Evolutionary conservation across 2,797 vertebrate genomes (phyloP).

Genomic region (Tachyglossus aculeatus): DNA sequence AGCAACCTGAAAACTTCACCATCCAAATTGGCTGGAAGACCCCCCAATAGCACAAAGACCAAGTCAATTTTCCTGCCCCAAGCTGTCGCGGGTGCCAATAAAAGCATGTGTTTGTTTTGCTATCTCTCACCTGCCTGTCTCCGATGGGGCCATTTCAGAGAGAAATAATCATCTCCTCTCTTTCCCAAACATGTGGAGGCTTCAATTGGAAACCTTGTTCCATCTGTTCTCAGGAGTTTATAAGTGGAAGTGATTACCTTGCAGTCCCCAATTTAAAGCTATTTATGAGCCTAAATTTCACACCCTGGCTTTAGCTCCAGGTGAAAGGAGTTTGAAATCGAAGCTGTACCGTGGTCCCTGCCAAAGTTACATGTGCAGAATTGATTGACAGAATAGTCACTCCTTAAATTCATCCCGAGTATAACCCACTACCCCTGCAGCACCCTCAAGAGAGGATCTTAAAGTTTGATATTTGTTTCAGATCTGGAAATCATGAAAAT

Average conservation of each 20-base stretch:
- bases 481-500: no score
- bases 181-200: not conserved
- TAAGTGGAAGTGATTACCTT: not conserved
- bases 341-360: not conserved
- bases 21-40: conserved; percentile 8
- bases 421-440: no score
- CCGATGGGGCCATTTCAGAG: not conserved
- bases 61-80: not conserved
- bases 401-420: not conserved
- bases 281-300: not conserved
- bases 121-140: not conserved
- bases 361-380: rapidly evolving
- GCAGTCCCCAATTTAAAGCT: not conserved
- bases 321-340: not conserved
- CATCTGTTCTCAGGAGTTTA: conserved; percentile 6
- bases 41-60: not conserved
- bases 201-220: not conserved
- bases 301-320: not conserved
- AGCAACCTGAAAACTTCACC: no score
- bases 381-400: not conserved
- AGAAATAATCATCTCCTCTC: conserved; percentile 8
- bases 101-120: no score
- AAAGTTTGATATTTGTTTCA: no score
- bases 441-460: no score
- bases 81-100: not conserved